Conservation (phyloP, 2,797 vertebrate species). For the Tragelaphus oryx region DNA sequence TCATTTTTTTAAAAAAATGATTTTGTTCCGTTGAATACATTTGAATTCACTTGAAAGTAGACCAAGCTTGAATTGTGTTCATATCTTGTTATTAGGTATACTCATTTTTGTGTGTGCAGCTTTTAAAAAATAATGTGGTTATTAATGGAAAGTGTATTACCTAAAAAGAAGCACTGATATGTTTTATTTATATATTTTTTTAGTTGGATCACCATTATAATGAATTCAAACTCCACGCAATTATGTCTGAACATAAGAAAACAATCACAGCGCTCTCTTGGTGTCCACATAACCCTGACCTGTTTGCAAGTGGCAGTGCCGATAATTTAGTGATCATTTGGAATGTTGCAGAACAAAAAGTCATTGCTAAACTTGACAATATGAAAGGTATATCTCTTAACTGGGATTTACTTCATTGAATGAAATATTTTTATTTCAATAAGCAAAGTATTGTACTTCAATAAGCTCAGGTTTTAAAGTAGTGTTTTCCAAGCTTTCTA, state of each 20-base stretch:
- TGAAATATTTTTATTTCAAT: neutral
- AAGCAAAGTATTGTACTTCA: neutral
- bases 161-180: constrained; percentile 44
- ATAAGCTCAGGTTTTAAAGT: neutral
- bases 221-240: constrained; percentile 93
- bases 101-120: neutral
- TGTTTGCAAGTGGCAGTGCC: constrained; percentile 93
- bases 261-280: constrained; percentile 97
- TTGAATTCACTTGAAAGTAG: neutral
- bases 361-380: constrained; percentile 90
- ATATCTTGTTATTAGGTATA: neutral
- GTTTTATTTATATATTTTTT: constrained; percentile 65
- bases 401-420: constrained; percentile 21
- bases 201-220: constrained; percentile 96
- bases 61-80: neutral
- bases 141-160: neutral
- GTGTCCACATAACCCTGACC: constrained; percentile 93
- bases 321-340: constrained; percentile 95
- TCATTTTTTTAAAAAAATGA: neutral
- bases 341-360: constrained; percentile 95
- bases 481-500: neutral
- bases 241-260: constrained; percentile 99
- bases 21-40: neutral
- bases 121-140: neutral
- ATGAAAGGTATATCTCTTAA: constrained; percentile 85